Conservation (phyloP, 92 coral and sea anemone species). For the Ricordea florida region DNA sequence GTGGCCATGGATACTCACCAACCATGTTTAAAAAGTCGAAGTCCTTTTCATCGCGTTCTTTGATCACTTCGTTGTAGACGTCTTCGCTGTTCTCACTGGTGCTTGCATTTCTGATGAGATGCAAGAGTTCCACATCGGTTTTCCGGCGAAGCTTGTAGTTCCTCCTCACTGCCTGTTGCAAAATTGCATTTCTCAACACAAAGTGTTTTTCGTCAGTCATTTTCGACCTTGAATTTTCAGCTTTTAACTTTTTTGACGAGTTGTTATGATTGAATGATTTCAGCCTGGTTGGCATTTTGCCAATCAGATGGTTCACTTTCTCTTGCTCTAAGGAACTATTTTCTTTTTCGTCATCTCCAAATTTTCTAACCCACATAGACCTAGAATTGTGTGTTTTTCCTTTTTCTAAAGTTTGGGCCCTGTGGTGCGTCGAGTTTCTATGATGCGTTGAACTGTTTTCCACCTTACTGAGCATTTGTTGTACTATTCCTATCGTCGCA, state of each 20-base stretch:
- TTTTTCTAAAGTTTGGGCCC: conserved; percentile 23
- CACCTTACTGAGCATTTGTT: conserved; percentile 44
- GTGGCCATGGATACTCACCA: conserved; percentile 94
- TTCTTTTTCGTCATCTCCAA: too few relatives aligned
- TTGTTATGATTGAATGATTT: not conserved
- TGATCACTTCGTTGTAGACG: conserved; percentile 24
- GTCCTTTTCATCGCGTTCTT: conserved; percentile 62
- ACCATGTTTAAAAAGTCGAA: conserved; percentile 82
- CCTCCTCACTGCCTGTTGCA: not conserved
- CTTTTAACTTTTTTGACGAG: not conserved
- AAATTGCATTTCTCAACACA: not conserved
- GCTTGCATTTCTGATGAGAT: not conserved
- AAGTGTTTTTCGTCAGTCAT: not conserved
- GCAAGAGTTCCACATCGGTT: not conserved
- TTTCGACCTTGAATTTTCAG: not conserved
- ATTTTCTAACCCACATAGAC: not conserved
- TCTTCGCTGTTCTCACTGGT: not conserved
- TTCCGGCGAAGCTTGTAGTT: too few relatives aligned
- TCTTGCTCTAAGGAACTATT: not conserved
- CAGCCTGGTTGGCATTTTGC: not conserved
- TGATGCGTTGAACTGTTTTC: not conserved
- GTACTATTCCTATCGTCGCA: conserved; percentile 61
- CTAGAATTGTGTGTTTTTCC: not conserved
- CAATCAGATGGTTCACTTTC: not conserved
- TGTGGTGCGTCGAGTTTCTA: not conserved